Conservation (phyloP, 2,888 invertebrate species). For the Actias luna region DNA sequence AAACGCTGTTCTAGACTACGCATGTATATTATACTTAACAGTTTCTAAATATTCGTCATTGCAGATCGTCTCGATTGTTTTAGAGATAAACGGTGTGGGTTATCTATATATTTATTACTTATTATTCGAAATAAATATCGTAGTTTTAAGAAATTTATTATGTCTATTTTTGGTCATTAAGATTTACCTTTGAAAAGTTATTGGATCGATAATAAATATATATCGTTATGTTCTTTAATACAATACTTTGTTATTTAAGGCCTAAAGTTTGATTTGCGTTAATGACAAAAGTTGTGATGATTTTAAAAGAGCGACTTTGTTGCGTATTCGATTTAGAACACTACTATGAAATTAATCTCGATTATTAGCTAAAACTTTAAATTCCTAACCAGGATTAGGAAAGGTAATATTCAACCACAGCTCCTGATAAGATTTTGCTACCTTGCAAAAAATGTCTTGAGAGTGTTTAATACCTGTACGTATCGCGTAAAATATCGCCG, state of each 20-base stretch:
- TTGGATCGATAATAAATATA: constrained; percentile 4
- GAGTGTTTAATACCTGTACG: too few species aligned
- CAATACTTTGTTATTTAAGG: constrained; percentile 6
- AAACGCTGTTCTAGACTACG: too few species aligned
- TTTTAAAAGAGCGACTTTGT: constrained; percentile 4
- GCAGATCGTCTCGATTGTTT: not conserved
- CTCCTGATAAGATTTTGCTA: too few species aligned
- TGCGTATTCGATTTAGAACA: not conserved
- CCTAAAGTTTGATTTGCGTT: not conserved
- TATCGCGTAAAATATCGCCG: too few species aligned
- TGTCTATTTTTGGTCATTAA: constrained; percentile 5
- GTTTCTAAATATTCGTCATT: constrained; percentile 5
- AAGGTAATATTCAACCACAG: too few species aligned
- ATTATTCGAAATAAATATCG: constrained; percentile 11
- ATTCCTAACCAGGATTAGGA: too few species aligned
- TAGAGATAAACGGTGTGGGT: constrained; percentile 14
- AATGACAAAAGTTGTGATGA: not conserved
- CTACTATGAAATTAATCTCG: not conserved
- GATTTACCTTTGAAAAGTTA: constrained; percentile 6
- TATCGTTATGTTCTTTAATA: constrained; percentile 4
- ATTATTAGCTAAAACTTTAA: too few species aligned
- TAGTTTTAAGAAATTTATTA: constrained; percentile 18
- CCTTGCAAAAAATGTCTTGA: too few species aligned
- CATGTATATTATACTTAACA: too few species aligned
- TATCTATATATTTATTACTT: constrained; percentile 15